Conservation (phyloP, 2,113 vertebrate genomes). For the Varanus salvator region DNA sequence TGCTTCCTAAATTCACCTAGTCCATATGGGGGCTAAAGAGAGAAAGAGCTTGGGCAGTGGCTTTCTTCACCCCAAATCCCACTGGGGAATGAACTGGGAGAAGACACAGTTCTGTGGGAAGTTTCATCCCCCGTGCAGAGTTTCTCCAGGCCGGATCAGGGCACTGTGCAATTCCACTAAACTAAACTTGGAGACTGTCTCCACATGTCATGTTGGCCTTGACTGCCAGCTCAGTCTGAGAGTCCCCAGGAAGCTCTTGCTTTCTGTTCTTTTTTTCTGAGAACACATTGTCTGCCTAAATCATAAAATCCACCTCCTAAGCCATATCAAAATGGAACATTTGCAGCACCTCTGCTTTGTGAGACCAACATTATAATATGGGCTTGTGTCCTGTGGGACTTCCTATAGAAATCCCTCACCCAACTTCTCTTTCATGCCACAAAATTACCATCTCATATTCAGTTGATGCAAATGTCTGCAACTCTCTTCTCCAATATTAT, state of each 20-base stretch:
- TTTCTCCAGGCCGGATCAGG: background rate
- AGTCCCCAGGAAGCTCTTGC: background rate
- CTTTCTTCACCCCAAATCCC: no score
- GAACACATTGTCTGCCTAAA: background rate
- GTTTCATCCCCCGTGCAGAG: no score
- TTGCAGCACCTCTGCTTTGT: accelerated
- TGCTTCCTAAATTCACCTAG: no score
- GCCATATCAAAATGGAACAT: accelerated
- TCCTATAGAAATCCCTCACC: constrained; percentile 41
- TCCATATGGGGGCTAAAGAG: no score
- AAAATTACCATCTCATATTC: constrained; percentile 61
- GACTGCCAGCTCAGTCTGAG: background rate
- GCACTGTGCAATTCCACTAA: background rate
- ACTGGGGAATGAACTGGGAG: no score
- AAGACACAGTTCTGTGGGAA: no score
- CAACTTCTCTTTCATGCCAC: background rate
- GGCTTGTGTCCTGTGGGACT: constrained; percentile 10
- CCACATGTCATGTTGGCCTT: no score
- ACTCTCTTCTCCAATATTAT: background rate
- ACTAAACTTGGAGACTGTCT: no score
- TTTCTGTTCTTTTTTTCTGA: background rate
- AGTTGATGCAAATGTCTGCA: constrained; percentile 50
- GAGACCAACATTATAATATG: background rate
- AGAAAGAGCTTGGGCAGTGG: no score
- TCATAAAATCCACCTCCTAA: accelerated